These are phyloP conservation scores for Pseudorhiza aurosa DNA, from an alignment of 30 jellyfish, hydroid and myxozoan genomes.

Conservation along the genomic window DNA sequence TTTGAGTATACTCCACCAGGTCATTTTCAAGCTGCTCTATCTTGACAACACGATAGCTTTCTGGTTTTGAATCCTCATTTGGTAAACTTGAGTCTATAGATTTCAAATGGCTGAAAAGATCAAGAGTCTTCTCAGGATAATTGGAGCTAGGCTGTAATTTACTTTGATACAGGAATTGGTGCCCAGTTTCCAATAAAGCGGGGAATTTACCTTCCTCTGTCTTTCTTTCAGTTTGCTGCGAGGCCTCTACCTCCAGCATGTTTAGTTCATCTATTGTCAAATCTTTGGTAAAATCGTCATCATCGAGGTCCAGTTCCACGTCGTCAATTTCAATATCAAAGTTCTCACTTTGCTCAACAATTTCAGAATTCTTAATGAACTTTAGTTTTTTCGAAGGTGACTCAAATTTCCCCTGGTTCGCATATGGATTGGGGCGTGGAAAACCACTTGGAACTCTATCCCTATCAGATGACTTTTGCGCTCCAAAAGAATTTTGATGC, in stretches of 20 bases:
- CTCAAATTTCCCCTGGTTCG: neutral
- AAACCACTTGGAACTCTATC: neutral
- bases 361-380: neutral
- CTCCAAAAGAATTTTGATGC: neutral
- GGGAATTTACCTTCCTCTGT: no score
- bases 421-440: neutral
- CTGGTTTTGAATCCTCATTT: neutral
- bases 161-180: no score
- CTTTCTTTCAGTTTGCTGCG: conserved; percentile 11
- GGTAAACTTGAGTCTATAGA: neutral
- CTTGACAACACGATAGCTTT: neutral
- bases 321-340: conserved; percentile 40
- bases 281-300: conserved; percentile 63
- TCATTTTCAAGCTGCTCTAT: conserved; percentile 22
- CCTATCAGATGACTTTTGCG: neutral
- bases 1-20: conserved; percentile 31
- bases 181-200: no score
- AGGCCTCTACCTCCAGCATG: conserved; percentile 50
- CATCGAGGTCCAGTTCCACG: conserved; percentile 22
- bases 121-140: conserved; percentile 45
- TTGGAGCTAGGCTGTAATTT: neutral
- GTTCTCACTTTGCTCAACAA: neutral
- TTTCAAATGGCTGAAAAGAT: conserved; percentile 26
- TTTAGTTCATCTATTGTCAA: conserved; percentile 49
- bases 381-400: conserved; percentile 21